These are phyloP conservation scores for Micromesistius poutassou DNA, from an alignment of 2,797 vertebrate genomes.

Conservation along the genomic window DNA sequence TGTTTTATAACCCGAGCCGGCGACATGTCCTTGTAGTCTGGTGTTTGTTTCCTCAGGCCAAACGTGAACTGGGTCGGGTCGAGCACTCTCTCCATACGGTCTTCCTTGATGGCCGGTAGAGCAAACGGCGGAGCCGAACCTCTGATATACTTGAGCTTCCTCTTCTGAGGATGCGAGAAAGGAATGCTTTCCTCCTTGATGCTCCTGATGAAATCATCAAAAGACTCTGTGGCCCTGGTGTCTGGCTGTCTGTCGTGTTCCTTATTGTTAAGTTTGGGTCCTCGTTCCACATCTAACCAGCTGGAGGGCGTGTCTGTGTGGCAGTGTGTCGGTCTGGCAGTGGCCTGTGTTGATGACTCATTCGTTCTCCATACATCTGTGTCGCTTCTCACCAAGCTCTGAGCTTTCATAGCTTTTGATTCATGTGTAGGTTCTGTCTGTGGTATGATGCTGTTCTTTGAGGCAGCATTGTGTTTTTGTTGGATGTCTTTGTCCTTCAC, in stretches of 20 bases:
- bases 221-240: slow-evolving; percentile 74
- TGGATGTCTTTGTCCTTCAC: not conserved
- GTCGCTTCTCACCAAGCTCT: not conserved
- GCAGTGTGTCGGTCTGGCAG: slow-evolving; percentile 8
- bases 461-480: not conserved
- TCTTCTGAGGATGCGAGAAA: slow-evolving; percentile 82
- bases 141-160: slow-evolving; percentile 78
- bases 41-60: slow-evolving; percentile 79
- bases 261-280: slow-evolving; percentile 46
- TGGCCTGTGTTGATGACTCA: slow-evolving; percentile 22
- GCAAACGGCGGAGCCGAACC: slow-evolving; percentile 76
- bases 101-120: slow-evolving; percentile 93
- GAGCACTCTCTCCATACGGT: slow-evolving; percentile 85
- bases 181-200: slow-evolving; percentile 85
- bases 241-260: slow-evolving; percentile 57
- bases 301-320: slow-evolving; percentile 52
- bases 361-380: slow-evolving; percentile 24
- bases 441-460: not conserved
- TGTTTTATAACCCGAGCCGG: slow-evolving; percentile 81
- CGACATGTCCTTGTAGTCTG: slow-evolving; percentile 65
- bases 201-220: slow-evolving; percentile 85
- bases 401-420: slow-evolving; percentile 1
- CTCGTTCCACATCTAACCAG: slow-evolving; percentile 74
- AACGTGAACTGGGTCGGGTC: slow-evolving; percentile 85
- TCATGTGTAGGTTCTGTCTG: not conserved